These are phyloP conservation scores for Papilio demoleus DNA, from an alignment of 2,888 invertebrate genomes.

Conservation along the genomic window DNA sequence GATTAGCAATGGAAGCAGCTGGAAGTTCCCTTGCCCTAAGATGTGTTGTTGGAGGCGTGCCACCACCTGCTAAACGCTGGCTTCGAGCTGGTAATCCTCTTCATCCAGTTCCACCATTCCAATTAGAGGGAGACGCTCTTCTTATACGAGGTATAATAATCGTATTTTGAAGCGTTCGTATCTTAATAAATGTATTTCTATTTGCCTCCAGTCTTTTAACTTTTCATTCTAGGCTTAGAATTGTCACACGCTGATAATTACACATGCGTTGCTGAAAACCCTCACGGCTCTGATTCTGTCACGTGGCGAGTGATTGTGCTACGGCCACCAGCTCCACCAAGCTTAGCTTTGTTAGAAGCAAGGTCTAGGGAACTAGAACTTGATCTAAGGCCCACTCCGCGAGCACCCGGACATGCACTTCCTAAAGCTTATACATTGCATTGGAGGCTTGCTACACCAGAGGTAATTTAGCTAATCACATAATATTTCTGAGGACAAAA, in stretches of 20 bases:
- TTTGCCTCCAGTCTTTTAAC: slow-evolving; percentile 24
- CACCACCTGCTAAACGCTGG: slow-evolving; percentile 91
- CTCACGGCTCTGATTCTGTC: slow-evolving; percentile 92
- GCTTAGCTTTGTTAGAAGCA: slow-evolving; percentile 83
- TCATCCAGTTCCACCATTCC: slow-evolving; percentile 85
- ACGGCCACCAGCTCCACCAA: slow-evolving; percentile 88
- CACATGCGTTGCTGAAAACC: slow-evolving; percentile 91
- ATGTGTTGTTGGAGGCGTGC: slow-evolving; percentile 90
- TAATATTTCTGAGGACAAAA: neutral
- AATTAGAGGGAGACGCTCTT: slow-evolving; percentile 86
- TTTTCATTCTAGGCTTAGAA: slow-evolving; percentile 83
- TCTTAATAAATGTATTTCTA: slow-evolving; percentile 19
- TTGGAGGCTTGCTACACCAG: slow-evolving; percentile 87
- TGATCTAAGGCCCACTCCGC: slow-evolving; percentile 67
- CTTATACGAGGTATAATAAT: slow-evolving; percentile 85
- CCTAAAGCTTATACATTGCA: slow-evolving; percentile 86
- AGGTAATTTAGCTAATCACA: slow-evolving; percentile 80
- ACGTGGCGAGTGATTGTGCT: slow-evolving; percentile 91
- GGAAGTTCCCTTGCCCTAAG: slow-evolving; percentile 87
- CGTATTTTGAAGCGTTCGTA: slow-evolving; percentile 8
- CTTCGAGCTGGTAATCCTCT: slow-evolving; percentile 86
- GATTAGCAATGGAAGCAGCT: slow-evolving; percentile 86
- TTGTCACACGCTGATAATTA: slow-evolving; percentile 90
- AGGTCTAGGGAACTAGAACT: slow-evolving; percentile 73
- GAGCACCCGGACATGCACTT: slow-evolving; percentile 72